These are phyloP conservation scores for Plebejus argus DNA, from an alignment of 2,888 invertebrate genomes.

Conservation along the genomic window DNA sequence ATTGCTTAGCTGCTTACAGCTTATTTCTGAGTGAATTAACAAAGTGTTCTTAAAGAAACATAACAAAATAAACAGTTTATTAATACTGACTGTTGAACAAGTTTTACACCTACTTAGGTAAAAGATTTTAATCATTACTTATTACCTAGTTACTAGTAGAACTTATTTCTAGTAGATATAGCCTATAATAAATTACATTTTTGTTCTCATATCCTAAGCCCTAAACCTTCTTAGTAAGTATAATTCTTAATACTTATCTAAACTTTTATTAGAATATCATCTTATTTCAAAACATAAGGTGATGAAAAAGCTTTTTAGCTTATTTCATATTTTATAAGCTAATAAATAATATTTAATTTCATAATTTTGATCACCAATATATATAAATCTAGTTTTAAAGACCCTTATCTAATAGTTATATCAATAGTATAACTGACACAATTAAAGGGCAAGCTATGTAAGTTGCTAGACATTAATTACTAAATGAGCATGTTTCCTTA, in stretches of 20 bases:
- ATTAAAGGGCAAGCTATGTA: background rate
- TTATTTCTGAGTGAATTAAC: background rate
- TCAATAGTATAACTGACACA: background rate
- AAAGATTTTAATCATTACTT: background rate
- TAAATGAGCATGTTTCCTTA: constrained; percentile 16
- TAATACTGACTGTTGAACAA: constrained; percentile 16
- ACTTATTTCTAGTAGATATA: background rate
- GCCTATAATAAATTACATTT: background rate
- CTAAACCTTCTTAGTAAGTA: background rate
- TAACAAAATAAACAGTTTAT: background rate
- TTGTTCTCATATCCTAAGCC: background rate
- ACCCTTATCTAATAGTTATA: background rate
- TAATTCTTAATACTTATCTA: background rate
- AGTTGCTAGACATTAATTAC: background rate
- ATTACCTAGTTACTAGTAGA: background rate
- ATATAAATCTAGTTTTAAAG: background rate
- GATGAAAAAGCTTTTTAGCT: background rate
- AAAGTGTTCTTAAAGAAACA: constrained; percentile 6
- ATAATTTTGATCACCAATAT: background rate
- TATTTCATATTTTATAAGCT: background rate
- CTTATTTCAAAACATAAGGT: background rate
- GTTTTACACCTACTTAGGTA: constrained; percentile 9
- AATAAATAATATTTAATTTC: background rate
- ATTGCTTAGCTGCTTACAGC: background rate
- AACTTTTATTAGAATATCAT: background rate